phyloP scores from a whole-genome alignment of 2,888 invertebrate genomes.

The Tetragonula carbonaria region DNA sequence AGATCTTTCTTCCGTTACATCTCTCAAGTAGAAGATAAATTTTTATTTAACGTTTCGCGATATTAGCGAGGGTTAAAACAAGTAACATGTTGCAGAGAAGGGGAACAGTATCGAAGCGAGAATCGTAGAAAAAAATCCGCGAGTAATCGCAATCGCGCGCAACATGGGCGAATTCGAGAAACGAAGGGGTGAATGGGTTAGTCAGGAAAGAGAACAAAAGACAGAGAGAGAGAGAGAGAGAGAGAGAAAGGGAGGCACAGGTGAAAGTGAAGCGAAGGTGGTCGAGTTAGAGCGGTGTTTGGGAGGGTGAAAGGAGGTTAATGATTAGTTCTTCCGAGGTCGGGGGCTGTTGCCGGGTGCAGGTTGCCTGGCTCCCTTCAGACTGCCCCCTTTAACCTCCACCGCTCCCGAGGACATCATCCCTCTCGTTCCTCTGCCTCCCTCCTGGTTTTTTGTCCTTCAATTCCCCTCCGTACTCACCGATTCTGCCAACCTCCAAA shows the following conservation, averaged over 20 bases:
- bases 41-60: no score
- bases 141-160: conserved; percentile 69
- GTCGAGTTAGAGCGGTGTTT: conserved; percentile 67
- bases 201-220: background rate
- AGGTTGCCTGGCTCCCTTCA: conserved; percentile 77
- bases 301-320: conserved; percentile 80
- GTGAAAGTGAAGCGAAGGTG: conserved; percentile 78
- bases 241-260: conserved; percentile 59
- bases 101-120: background rate
- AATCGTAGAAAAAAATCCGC: conserved; percentile 29
- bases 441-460: conserved; percentile 57
- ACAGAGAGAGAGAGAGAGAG: conserved; percentile 9
- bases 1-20: background rate
- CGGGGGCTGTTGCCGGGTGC: conserved; percentile 83
- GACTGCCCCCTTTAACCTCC: conserved; percentile 60
- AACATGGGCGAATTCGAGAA: conserved; percentile 45
- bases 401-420: conserved; percentile 62
- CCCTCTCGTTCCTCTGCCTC: conserved; percentile 43
- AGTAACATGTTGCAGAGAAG: background rate
- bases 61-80: background rate
- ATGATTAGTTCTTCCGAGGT: conserved; percentile 82
- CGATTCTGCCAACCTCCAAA: conserved; percentile 73
- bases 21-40: background rate
- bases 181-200: conserved; percentile 26
- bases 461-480: conserved; percentile 66